Base-by-base conservation (phyloP, 2,797 vertebrate species). In the Cichlasoma orientale region DNA sequence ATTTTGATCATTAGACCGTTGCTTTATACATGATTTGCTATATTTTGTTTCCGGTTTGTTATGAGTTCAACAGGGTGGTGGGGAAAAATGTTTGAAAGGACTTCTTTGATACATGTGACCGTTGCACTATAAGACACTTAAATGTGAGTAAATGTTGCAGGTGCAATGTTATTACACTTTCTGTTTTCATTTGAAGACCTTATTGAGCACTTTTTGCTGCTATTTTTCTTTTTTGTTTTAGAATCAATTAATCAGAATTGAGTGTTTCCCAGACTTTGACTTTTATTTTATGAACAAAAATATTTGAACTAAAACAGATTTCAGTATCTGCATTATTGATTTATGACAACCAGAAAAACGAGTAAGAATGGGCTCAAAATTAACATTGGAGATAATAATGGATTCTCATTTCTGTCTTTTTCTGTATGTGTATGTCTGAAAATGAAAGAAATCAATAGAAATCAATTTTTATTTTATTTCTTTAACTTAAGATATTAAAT, bases 101-200 rank as follows among this genome's bases (percentile, higher is more conserved):
- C 29, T 41, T 84, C 63, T 77, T 80, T 75, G 75, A 82, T 23
- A 38, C 55, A 13, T 73, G 81, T 14, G 75, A 88, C 63, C 6
- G 4, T 80, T 77, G 5, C 58, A 59, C 36, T 0, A 36, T 85
- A 85, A 73, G 72, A 52, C 19, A 8, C 3, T n/a, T n/a, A n/a
- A 52, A 4, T 52, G 19, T 52, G 19, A 52, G 19, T 52, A n/a
- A 52, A 41, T 41, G 12, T 52, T n/a, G 19, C 8, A 52, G 7
- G 47, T n/a, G 7, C 47, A 19, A 9, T 9, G 16, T 10, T 52
- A 21, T 4, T 21, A n/a, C 4, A 21, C 4, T 21, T 9, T 36
- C 33, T 53, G 21, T n/a, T 10, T n/a, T n/a, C 19, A 53, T 2
- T 1, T 53, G 9, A 53, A 21, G 50, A 3, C 19, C n/a, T n/a